phyloP scores from a whole-genome alignment of 30 jellyfish, hydroid and myxozoan species.

The Aurelia coerulea region DNA sequence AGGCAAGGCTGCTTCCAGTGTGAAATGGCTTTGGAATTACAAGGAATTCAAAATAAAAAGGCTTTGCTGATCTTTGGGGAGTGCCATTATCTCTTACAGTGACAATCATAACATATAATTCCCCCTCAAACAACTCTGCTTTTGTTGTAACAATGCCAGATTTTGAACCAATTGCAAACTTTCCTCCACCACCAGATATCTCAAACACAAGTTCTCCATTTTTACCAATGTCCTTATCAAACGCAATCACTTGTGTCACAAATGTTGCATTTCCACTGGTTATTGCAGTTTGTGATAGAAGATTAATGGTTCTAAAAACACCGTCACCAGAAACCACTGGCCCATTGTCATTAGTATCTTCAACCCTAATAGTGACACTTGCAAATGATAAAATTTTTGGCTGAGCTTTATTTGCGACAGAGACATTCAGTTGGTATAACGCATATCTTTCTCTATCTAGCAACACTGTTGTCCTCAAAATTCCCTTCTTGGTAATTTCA shows the following conservation, averaged over 20 bases:
- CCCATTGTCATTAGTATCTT: constrained; percentile 87
- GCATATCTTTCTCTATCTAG: constrained; percentile 61
- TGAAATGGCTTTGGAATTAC: constrained; percentile 25
- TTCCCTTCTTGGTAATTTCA: constrained; percentile 40
- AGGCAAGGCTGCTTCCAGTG: constrained; percentile 1
- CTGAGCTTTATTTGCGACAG: constrained; percentile 31
- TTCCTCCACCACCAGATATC: neutral
- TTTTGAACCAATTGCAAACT: constrained; percentile 33
- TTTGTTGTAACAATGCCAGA: constrained; percentile 70
- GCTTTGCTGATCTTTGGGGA: neutral
- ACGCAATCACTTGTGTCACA: constrained; percentile 53
- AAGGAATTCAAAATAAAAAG: neutral
- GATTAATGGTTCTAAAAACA: neutral
- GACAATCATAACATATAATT: neutral
- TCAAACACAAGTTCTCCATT: constrained; percentile 49
- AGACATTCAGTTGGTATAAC: constrained; percentile 43
- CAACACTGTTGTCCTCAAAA: constrained; percentile 19
- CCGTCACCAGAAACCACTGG: constrained; percentile 40
- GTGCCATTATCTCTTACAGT: constrained; percentile 47
- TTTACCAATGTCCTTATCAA: constrained; percentile 66
- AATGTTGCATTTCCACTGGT: constrained; percentile 35
- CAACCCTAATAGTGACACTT: constrained; percentile 65
- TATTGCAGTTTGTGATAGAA: constrained; percentile 49
- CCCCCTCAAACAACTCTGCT: constrained; percentile 33
- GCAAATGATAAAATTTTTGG: constrained; percentile 64